Percentiles rank a stretch among this genome's conserved stretches.
Conservation (phyloP, 2,797 vertebrate genomes). For the Argya squamiceps region DNA sequence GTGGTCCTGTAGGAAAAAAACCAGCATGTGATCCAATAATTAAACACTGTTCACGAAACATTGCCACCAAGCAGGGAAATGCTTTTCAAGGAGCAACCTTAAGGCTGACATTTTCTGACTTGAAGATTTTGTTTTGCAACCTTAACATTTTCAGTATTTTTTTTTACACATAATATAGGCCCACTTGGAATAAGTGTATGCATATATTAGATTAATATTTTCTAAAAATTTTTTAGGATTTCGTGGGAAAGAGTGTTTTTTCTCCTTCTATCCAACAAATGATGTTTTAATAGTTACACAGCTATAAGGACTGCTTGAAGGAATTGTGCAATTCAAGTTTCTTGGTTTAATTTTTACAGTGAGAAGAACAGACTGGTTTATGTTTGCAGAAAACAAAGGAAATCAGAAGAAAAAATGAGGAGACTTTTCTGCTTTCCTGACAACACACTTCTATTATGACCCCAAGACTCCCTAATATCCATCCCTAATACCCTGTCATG, state of each 20-base stretch:
- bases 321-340: neutral
- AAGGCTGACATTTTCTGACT: neutral
- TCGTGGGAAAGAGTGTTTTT: neutral
- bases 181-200: neutral
- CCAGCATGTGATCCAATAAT: neutral
- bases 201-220: neutral
- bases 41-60: slow-evolving; percentile 27
- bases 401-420: neutral
- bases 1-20: slow-evolving; percentile 26
- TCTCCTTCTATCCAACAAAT: neutral
- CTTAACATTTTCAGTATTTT: neutral
- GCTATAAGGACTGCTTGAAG: neutral
- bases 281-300: neutral
- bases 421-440: neutral
- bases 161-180: neutral
- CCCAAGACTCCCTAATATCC: neutral
- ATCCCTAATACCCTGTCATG: neutral
- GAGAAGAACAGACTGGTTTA: neutral
- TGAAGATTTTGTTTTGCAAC: neutral
- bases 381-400: neutral
- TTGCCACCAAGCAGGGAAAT: neutral
- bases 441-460: neutral
- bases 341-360: neutral
- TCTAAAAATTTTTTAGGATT: neutral
- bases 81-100: neutral